A percentile compares a stretch with the other conserved stretches of the same genome.
phyloP scores from a whole-genome alignment of 2,888 invertebrate genomes.

The Tachina grossa region DNA sequence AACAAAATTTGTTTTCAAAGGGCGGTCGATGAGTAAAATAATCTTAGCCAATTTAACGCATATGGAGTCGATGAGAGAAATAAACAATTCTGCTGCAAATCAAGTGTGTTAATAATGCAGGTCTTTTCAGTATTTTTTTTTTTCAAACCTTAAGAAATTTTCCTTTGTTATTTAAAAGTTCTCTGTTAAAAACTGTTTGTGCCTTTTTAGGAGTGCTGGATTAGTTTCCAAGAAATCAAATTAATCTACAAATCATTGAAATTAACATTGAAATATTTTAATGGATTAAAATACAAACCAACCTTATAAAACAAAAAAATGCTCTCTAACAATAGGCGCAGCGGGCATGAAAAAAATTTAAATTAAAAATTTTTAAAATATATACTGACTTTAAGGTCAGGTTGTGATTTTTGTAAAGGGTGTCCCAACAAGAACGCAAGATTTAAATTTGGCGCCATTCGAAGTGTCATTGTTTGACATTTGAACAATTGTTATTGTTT shows the following conservation, averaged over 20 bases:
- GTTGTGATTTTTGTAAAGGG: not conserved
- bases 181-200: not conserved
- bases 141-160: not conserved
- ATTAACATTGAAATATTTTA: slow-evolving; percentile 60
- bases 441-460: too few species aligned
- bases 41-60: too few species aligned
- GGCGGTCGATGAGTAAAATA: too few species aligned
- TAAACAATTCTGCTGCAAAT: too few species aligned
- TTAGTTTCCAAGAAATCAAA: slow-evolving; percentile 54
- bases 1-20: too few species aligned
- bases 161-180: not conserved
- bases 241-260: slow-evolving; percentile 40
- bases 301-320: slow-evolving; percentile 14
- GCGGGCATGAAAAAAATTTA: slow-evolving; percentile 17
- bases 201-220: slow-evolving; percentile 16
- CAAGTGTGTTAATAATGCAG: too few species aligned
- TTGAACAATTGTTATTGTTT: too few species aligned
- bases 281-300: slow-evolving; percentile 55
- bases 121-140: not conserved
- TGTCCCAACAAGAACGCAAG: too few species aligned
- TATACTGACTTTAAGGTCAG: slow-evolving; percentile 23
- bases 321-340: slow-evolving; percentile 31
- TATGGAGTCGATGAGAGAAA: too few species aligned
- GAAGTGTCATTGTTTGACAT: too few species aligned
- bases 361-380: not conserved